A percentile compares a stretch with the other conserved stretches of the same genome.
phyloP scores from a whole-genome alignment of 2,113 vertebrate species.

The Oxyura jamaicensis region DNA sequence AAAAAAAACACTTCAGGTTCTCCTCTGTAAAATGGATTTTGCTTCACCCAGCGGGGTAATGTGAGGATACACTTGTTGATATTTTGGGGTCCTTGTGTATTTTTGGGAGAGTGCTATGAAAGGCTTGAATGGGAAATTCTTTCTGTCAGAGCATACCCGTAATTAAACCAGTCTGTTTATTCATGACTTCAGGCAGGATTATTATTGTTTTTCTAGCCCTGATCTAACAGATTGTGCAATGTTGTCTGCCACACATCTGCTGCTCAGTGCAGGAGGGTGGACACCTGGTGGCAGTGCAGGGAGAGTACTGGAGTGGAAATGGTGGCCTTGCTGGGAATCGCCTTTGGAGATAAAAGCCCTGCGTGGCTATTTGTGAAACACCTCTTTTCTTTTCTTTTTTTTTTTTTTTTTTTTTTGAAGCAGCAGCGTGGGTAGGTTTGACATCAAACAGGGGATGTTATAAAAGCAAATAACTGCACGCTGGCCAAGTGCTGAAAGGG shows the following conservation, averaged over 20 bases:
- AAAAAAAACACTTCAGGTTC: neutral
- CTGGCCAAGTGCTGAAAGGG: neutral
- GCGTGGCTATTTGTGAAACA: neutral
- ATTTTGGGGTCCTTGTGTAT: neutral
- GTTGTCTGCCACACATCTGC: slow-evolving; percentile 9
- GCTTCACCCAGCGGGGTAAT: neutral
- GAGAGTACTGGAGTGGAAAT: neutral
- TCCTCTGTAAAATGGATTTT: neutral
- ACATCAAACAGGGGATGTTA: neutral
- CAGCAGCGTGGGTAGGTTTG: neutral
- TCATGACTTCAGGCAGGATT: neutral
- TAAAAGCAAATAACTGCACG: neutral
- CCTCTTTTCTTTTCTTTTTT: neutral
- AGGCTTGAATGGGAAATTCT: neutral
- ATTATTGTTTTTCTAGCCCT: neutral
- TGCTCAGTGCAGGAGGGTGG: neutral
- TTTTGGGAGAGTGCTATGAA: neutral
- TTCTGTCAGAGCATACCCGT: neutral
- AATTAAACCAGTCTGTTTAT: neutral
- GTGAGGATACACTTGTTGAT: neutral
- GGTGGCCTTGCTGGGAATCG: neutral
- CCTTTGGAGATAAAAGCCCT: neutral
- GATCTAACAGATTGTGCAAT: neutral
- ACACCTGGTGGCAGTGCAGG: neutral
- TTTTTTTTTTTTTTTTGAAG: neutral